Conservation (phyloP, 2,888 invertebrate genomes). For the Rhingia rostrata region DNA sequence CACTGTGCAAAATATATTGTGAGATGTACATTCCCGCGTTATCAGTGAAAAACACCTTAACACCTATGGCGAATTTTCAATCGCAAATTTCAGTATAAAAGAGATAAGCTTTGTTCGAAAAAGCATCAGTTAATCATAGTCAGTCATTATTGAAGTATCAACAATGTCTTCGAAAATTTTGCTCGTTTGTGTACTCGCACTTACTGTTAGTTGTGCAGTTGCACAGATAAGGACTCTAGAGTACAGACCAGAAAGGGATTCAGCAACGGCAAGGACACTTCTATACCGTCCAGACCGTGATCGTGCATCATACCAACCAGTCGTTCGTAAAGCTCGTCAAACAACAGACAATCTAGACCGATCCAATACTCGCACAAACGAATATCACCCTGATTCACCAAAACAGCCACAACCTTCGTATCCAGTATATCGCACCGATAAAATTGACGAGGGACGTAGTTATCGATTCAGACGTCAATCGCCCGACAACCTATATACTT, state of each 20-base stretch:
- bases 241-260: constrained; percentile 46
- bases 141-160: background rate
- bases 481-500: background rate
- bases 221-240: constrained; percentile 44
- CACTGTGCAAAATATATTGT: background rate
- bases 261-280: constrained; percentile 27
- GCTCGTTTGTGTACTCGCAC: constrained; percentile 28
- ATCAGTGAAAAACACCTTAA: background rate
- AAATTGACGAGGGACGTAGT: constrained; percentile 11
- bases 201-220: constrained; percentile 10
- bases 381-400: constrained; percentile 29
- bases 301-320: background rate
- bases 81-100: constrained; percentile 38
- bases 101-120: background rate
- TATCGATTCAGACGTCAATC: constrained; percentile 5
- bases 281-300: constrained; percentile 13
- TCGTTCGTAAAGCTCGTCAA: constrained; percentile 11
- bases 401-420: constrained; percentile 26
- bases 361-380: constrained; percentile 20
- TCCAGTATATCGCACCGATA: constrained; percentile 23
- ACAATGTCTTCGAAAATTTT: constrained; percentile 45
- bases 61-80: background rate
- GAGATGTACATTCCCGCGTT: background rate
- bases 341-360: constrained; percentile 24
- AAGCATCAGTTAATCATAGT: constrained; percentile 34